Base-by-base conservation (phyloP, 2,113 vertebrate genomes). In the Tragelaphus buxtoni region DNA sequence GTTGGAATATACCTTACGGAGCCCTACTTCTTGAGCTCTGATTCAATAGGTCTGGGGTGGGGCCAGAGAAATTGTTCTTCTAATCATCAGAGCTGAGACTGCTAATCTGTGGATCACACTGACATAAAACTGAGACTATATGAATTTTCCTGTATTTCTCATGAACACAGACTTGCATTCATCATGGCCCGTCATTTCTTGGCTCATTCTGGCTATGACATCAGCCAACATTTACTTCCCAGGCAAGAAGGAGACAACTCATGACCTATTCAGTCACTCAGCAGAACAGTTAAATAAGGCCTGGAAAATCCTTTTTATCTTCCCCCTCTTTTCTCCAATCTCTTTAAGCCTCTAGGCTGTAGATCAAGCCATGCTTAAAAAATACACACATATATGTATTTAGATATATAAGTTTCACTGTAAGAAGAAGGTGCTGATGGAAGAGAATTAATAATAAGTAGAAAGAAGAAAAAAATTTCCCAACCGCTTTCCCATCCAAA, bases 181-280 rank as follows among this genome's bases (percentile, higher is more conserved):
- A 97, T 88, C 65, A 55, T 55, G 26, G 14, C 26, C 49, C 51
- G 3, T 63, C 53, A 79, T 83, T 89, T 87, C 74, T 87, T 97
- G 97, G 84, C 96, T 97, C 88, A 35, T 69, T 79, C 76, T 32
- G 65, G 35, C 80, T 42, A 35, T 97, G 91, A 97, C 85, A 83
- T 97, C 95, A 96, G 26, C 90, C 72, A 60, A 22, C 53, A 91
- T 60, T 86, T 83, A 90, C 88, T 81, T 96, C 69, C 74, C 60
- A 84, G 88, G 65, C 81, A 90, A 93, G 84, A 72, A 61, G 72
- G 69, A 96, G 65, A 51, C 72, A 96, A 63, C 7, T 60, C 65
- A 90, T 94, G 92, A 94, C n/a, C 91, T 85, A 58, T 26, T 63
- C 39, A 88, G 55, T 95, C 74, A 77, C 26, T 49, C 72, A 58